Percentiles rank a stretch among this genome's conserved stretches.
These are phyloP conservation scores for Syngnathoides biaculeatus DNA, from an alignment of 2,113 vertebrate species.

Conservation along the genomic window DNA sequence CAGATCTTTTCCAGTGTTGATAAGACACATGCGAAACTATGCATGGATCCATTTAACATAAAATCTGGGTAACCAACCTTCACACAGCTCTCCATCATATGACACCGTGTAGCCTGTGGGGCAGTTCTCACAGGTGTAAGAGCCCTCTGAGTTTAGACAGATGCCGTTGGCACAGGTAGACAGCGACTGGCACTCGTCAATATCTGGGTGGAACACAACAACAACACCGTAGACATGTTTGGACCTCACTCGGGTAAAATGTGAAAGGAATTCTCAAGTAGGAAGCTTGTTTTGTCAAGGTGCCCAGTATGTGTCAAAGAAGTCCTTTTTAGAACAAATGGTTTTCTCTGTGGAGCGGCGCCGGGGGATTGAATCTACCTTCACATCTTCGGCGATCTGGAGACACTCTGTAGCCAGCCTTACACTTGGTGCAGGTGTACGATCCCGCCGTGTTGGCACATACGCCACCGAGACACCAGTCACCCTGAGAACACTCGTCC, in stretches of 20 bases:
- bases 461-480: slow-evolving; percentile 74
- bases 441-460: slow-evolving; percentile 85
- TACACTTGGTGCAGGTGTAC: slow-evolving; percentile 80
- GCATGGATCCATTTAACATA: slow-evolving; percentile 1
- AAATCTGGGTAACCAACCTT: slow-evolving; percentile 60
- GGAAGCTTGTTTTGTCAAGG: slow-evolving; percentile 14
- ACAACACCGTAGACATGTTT: slow-evolving; percentile 19
- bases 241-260: slow-evolving; percentile 1
- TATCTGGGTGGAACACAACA: slow-evolving; percentile 53
- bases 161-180: slow-evolving; percentile 70
- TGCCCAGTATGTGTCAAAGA: slow-evolving; percentile 24
- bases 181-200: slow-evolving; percentile 71
- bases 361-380: slow-evolving; percentile 68
- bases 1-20: slow-evolving; percentile 8
- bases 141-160: slow-evolving; percentile 75
- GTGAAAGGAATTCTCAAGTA: slow-evolving; percentile 2
- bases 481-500: slow-evolving; percentile 74
- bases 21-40: not conserved
- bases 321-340: slow-evolving; percentile 11
- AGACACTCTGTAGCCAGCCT: slow-evolving; percentile 76
- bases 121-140: slow-evolving; percentile 70
- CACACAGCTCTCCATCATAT: slow-evolving; percentile 69
- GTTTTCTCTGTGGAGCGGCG: slow-evolving; percentile 23
- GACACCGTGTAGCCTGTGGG: slow-evolving; percentile 70
- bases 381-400: slow-evolving; percentile 78